Conservation (phyloP, 2,113 vertebrate genomes). For the Capreolus pygargus region DNA sequence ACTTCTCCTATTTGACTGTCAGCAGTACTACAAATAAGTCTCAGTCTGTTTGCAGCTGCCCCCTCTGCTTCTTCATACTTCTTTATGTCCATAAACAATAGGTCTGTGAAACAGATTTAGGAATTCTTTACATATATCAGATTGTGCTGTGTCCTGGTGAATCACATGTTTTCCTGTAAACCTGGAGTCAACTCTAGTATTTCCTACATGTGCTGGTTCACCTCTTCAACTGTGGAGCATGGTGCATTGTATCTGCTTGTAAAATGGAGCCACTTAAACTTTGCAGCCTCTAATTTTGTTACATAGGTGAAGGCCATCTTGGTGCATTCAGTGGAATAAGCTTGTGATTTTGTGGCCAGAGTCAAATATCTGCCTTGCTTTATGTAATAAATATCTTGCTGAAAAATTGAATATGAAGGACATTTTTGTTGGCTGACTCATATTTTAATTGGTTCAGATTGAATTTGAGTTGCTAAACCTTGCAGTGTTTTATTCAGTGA, state of each 20-base stretch:
- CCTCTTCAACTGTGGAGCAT: slow-evolving; percentile 31
- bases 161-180: slow-evolving; percentile 57
- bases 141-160: slow-evolving; percentile 11
- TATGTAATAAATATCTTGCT: slow-evolving; percentile 17
- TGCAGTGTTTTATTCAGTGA: slow-evolving; percentile 22
- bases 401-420: not conserved
- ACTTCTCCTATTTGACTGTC: not conserved
- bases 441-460: slow-evolving; percentile 39
- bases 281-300: not conserved
- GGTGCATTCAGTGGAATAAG: not conserved
- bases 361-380: slow-evolving; percentile 26
- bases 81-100: slow-evolving; percentile 10
- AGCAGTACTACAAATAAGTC: not conserved
- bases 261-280: slow-evolving; percentile 42
- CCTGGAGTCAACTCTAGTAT: slow-evolving; percentile 31
- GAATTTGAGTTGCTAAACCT: slow-evolving; percentile 29
- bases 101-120: slow-evolving; percentile 59
- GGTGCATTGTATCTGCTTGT: slow-evolving; percentile 20
- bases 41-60: slow-evolving; percentile 19
- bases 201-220: slow-evolving; percentile 48
- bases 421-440: slow-evolving; percentile 36
- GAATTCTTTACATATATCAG: slow-evolving; percentile 21
- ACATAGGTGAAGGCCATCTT: slow-evolving; percentile 1
- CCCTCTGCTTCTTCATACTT: not conserved
- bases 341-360: slow-evolving; percentile 29